Evolutionary conservation across 2,113 vertebrate genomes (phyloP).

Genomic region (Triplophysa tibetana): DNA sequence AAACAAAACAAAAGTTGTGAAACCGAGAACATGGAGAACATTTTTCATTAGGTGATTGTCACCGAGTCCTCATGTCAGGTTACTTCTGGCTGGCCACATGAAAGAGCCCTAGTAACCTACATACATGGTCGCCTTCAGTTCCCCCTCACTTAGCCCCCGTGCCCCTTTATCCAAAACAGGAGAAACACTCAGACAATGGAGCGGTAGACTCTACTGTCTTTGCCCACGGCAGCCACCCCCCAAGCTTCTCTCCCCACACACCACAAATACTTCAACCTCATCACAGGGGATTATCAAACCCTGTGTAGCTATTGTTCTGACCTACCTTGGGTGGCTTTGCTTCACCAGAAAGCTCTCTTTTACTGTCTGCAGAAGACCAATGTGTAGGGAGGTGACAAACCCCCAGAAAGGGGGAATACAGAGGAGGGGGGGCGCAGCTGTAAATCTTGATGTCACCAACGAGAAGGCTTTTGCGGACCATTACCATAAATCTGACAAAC

Average conservation of each 20-base stretch:
- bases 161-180: slow-evolving; percentile 66
- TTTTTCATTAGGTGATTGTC: slow-evolving; percentile 84
- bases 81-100: slow-evolving; percentile 83
- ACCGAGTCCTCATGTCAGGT: slow-evolving; percentile 81
- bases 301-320: slow-evolving; percentile 69
- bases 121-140: slow-evolving; percentile 73
- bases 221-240: slow-evolving; percentile 36
- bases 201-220: slow-evolving; percentile 45
- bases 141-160: slow-evolving; percentile 70
- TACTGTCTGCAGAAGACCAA: slow-evolving; percentile 49
- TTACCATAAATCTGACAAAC: slow-evolving; percentile 99
- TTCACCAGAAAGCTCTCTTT: slow-evolving; percentile 58
- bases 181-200: slow-evolving; percentile 75
- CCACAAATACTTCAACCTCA: slow-evolving; percentile 68
- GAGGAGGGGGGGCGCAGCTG: slow-evolving; percentile 70
- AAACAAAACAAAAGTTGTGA: slow-evolving; percentile 78
- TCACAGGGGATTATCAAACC: slow-evolving; percentile 74
- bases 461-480: slow-evolving; percentile 97
- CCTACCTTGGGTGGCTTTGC: slow-evolving; percentile 69
- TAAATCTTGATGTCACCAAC: slow-evolving; percentile 99
- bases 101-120: slow-evolving; percentile 84
- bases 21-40: slow-evolving; percentile 88
- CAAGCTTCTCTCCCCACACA: slow-evolving; percentile 46
- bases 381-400: slow-evolving; percentile 50
- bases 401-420: slow-evolving; percentile 44